Conservation (phyloP, 2,113 vertebrate genomes). For the Sylvia atricapilla region DNA sequence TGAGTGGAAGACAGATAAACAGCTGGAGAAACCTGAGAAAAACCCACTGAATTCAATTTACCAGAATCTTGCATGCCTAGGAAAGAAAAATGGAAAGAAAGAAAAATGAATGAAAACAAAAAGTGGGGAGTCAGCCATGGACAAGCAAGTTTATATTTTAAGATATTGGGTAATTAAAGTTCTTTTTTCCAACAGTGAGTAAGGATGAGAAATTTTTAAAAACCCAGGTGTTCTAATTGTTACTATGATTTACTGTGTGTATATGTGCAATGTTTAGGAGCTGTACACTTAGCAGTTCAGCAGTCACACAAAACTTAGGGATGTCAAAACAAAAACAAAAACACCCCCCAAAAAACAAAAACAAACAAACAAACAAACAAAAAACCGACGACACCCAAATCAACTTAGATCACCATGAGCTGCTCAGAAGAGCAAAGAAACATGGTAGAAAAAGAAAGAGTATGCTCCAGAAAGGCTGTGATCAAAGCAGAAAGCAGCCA, state of each 20-base stretch:
- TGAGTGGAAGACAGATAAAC: neutral
- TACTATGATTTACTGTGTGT: neutral
- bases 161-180: neutral
- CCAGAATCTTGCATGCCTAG: neutral
- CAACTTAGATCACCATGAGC: rapidly evolving
- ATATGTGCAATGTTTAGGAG: neutral
- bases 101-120: neutral
- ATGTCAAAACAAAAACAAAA: neutral
- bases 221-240: neutral
- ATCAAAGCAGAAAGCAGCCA: neutral
- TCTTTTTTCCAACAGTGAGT: neutral
- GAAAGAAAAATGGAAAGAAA: neutral
- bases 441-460: neutral
- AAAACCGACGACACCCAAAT: too few species aligned
- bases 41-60: neutral
- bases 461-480: neutral
- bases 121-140: neutral
- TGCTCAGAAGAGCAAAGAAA: neutral
- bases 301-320: neutral
- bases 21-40: neutral
- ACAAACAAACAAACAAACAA: neutral
- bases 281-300: neutral
- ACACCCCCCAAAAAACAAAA: neutral
- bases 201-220: neutral
- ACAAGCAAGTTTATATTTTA: neutral